Base-by-base conservation (phyloP, 2,113 vertebrate species). In the Cynocephalus volans region DNA sequence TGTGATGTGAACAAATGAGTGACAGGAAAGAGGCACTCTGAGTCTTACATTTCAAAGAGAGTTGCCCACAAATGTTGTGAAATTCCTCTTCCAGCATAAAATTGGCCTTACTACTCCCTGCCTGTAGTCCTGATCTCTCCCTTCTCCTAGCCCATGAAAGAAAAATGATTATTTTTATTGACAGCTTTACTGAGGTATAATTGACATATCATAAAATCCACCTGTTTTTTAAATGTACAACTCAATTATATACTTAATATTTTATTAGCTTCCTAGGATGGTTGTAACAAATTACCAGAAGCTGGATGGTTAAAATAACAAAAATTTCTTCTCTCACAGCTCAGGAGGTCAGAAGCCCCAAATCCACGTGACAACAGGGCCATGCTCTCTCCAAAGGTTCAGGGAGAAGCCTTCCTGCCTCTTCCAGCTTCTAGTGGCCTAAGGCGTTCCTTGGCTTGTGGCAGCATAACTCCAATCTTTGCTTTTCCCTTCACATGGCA, bases 381-480 rank as follows among this genome's bases (percentile, higher is more conserved):
- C 18, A 28, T 0, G 11, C 3, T 41, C 28, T 14, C 31, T 73
- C 15, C 2, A 1, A 9, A 11, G 6, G 14, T 23, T 3, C 36
- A 2, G 69, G 23, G 28, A 11, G 28, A 36, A 41, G 14, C 6
- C 50, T 64, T 3, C 41, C 41, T 31, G 23, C 23, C 41, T 70
- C 11, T 36, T 36, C 36, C 1, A 18, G 62, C 52, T 60, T 36
- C 41, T 5, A 24, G 73, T 11, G 73, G 72, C 52, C 36, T 11
- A 24, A 6, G 5, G 23, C 4, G 2, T n/a, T 73, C 17, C 31
- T 28, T 8, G 52, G 73, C 52, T 73, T 62, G 41, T 50, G 67
- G 24, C 56, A 4, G 7, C 17, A 52, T 14, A 3, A 10, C 4
- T 73, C 67, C 36, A 31, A 5, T 14, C 26, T n/a, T 64, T 48